Evolutionary conservation across 2,113 vertebrate genomes (phyloP).

Genomic region (Caracal caracal): DNA sequence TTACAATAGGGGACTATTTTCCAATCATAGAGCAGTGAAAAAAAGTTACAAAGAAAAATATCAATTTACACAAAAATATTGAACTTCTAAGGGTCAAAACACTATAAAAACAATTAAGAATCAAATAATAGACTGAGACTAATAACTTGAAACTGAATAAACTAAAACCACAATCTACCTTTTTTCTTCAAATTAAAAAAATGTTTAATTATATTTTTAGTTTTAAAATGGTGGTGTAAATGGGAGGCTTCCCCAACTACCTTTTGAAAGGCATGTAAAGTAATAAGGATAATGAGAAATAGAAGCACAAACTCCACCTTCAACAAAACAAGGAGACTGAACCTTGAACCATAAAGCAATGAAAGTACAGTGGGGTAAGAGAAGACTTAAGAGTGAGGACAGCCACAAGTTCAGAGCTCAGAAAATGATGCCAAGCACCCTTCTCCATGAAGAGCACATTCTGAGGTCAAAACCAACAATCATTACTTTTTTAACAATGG

Average conservation of each 20-base stretch:
- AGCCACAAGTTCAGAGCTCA: background rate
- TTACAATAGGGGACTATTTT: background rate
- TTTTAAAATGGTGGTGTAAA: background rate
- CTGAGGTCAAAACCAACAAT: background rate
- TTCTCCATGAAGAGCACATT: background rate
- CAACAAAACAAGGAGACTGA: background rate
- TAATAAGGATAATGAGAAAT: background rate
- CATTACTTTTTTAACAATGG: conserved; percentile 21
- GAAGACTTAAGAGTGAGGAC: background rate
- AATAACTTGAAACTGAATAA: background rate
- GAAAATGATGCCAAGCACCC: background rate
- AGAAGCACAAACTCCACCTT: background rate
- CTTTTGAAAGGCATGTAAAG: background rate
- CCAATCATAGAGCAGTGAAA: background rate
- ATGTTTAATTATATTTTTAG: background rate
- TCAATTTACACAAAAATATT: background rate
- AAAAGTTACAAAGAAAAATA: background rate
- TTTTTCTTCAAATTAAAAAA: background rate
- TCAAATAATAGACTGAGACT: background rate
- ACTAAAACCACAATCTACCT: background rate
- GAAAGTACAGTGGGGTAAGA: background rate
- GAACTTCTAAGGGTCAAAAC: background rate
- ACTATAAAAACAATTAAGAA: background rate
- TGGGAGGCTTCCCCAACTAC: background rate
- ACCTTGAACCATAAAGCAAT: background rate